A percentile compares a stretch with the other conserved stretches of the same genome.
Conservation (phyloP, 2,888 invertebrate species). For the Pharmacophagus antenor region DNA sequence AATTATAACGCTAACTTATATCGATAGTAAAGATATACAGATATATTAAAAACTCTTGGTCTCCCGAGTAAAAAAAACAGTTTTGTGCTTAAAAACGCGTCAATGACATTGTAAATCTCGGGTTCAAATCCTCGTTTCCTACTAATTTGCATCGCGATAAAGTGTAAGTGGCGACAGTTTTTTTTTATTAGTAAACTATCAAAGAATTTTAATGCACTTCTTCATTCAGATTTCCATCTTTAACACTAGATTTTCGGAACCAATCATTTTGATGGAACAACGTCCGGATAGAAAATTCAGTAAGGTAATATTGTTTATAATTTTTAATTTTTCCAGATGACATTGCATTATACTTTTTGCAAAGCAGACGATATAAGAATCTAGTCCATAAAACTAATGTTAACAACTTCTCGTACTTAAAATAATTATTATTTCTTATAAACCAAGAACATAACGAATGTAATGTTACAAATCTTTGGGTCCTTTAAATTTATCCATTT, state of each 20-base stretch:
- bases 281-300: too few relatives aligned
- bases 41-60: not conserved
- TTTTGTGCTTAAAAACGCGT: constrained; percentile 9
- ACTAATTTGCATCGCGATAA: constrained; percentile 53
- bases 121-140: constrained; percentile 37
- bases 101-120: constrained; percentile 47
- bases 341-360: too few relatives aligned
- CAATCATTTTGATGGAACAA: too few relatives aligned
- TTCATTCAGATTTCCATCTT: constrained; percentile 6
- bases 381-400: too few relatives aligned
- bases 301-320: too few relatives aligned
- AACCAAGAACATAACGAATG: constrained; percentile 7
- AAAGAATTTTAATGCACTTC: constrained; percentile 44
- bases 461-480: constrained; percentile 5
- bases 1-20: too few relatives aligned
- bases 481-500: constrained; percentile 32
- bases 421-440: not conserved
- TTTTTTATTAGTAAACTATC: constrained; percentile 32
- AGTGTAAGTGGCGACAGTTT: constrained; percentile 44
- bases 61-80: not conserved
- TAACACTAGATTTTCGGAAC: too few relatives aligned
- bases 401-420: too few relatives aligned
- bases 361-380: too few relatives aligned
- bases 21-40: not conserved
- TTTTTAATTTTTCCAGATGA: too few relatives aligned